Conservation (phyloP, 2,113 vertebrate genomes). For the Macrotus californicus region DNA sequence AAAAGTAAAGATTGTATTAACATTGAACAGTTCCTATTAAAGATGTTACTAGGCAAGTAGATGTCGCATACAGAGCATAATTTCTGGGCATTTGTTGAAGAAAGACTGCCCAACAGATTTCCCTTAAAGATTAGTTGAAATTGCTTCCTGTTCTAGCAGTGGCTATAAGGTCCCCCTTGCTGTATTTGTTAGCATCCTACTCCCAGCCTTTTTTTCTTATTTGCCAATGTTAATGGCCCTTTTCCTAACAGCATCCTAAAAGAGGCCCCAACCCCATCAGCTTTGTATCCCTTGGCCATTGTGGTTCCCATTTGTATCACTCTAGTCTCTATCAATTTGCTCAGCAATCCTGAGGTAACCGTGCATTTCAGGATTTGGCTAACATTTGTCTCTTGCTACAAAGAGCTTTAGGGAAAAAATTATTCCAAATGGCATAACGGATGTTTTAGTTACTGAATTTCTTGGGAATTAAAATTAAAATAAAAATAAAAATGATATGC, state of each 20-base stretch:
- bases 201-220: not conserved
- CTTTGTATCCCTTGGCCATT: conserved; percentile 51
- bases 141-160: not conserved
- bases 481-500: conserved; percentile 70
- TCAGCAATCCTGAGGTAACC: conserved; percentile 51
- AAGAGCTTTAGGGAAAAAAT: conserved; percentile 59
- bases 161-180: rapidly evolving
- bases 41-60: not conserved
- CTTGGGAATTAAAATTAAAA: conserved; percentile 70
- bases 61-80: not conserved
- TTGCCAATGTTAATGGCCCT: conserved; percentile 35
- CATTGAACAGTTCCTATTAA: not conserved
- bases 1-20: not conserved
- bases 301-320: conserved; percentile 28
- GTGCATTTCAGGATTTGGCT: conserved; percentile 56
- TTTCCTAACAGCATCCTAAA: conserved; percentile 36
- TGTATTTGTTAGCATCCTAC: not conserved
- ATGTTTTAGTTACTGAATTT: conserved; percentile 73
- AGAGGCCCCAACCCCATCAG: conserved; percentile 34
- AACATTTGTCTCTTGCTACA: conserved; percentile 62
- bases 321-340: conserved; percentile 38
- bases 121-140: not conserved
- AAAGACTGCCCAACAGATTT: not conserved
- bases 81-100: conserved; percentile 3
- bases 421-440: conserved; percentile 61